phyloP scores from a whole-genome alignment of 2,797 vertebrate species.

The Pseudochromis fuscus region DNA sequence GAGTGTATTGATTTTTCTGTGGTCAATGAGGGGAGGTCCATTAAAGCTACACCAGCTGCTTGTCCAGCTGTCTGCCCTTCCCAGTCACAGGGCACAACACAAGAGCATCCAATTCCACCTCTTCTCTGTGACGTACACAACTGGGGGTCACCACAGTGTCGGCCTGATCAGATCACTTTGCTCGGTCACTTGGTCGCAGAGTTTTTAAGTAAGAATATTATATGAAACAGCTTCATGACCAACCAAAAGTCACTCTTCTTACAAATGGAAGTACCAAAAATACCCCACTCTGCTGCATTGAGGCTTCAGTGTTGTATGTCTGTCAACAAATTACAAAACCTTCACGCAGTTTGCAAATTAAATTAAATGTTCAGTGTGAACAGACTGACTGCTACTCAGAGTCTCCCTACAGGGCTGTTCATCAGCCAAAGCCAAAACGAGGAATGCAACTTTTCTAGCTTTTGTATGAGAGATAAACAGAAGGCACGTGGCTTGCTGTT shows the following conservation, averaged over 20 bases:
- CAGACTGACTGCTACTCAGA: neutral
- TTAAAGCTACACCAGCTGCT: conserved; percentile 58
- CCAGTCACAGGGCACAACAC: conserved; percentile 43
- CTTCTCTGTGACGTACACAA: conserved; percentile 15
- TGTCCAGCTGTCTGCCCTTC: conserved; percentile 53
- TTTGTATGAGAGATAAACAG: conserved; percentile 9
- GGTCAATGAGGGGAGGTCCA: conserved; percentile 58
- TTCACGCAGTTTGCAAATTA: neutral
- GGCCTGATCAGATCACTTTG: conserved; percentile 26
- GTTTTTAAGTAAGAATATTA: conserved; percentile 4
- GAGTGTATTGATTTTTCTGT: conserved; percentile 61
- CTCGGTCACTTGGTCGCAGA: conserved; percentile 12
- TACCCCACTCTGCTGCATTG: neutral
- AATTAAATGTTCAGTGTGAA: neutral
- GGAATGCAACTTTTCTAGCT: conserved; percentile 54
- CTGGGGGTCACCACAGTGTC: conserved; percentile 19
- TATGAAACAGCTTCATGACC: neutral
- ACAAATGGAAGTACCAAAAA: conserved; percentile 17
- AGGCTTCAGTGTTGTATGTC: neutral
- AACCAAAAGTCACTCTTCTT: neutral
- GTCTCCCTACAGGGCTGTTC: neutral
- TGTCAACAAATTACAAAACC: neutral
- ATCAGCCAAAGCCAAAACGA: neutral
- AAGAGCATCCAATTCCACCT: conserved; percentile 29
- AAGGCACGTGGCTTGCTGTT: neutral